Evolutionary conservation across 2,113 vertebrate genomes (phyloP).

Genomic region (Pelvicachromis taeniatus): DNA sequence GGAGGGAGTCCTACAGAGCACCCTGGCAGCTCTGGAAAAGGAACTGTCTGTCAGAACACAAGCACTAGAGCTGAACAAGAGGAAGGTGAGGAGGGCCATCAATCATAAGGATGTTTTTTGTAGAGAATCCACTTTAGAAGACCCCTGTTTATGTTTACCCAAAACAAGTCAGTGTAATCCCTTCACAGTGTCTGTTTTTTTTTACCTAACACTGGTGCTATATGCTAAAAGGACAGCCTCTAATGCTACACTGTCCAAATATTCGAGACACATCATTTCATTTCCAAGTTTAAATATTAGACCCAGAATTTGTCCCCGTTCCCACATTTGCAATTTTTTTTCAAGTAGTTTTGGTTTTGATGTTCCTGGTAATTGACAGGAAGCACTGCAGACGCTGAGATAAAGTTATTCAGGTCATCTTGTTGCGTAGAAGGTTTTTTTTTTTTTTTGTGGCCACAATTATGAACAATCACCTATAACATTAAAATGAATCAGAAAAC

Average conservation of each 20-base stretch:
- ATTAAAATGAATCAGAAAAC: background rate
- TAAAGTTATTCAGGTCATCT: background rate
- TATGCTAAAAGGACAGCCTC: background rate
- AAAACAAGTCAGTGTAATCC: background rate
- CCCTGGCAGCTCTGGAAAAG: slow-evolving; percentile 82
- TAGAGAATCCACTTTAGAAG: background rate
- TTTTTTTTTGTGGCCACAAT: background rate
- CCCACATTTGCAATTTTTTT: background rate
- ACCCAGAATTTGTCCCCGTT: background rate
- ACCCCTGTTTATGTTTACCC: background rate
- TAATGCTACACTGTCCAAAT: background rate
- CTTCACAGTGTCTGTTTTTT: background rate
- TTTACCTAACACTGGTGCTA: background rate
- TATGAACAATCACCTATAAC: background rate
- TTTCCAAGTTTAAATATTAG: background rate
- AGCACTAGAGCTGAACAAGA: slow-evolving; percentile 88
- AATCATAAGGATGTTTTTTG: background rate
- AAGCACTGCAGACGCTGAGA: background rate
- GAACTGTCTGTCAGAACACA: slow-evolving; percentile 83
- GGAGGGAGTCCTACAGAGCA: slow-evolving; percentile 84
- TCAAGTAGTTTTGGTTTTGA: background rate
- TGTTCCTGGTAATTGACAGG: background rate
- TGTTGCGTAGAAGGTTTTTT: background rate
- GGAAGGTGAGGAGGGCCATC: slow-evolving; percentile 77
- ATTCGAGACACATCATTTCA: background rate